Base-by-base conservation (phyloP, 2,888 invertebrate genomes). In the Boloria euphrosyne region DNA sequence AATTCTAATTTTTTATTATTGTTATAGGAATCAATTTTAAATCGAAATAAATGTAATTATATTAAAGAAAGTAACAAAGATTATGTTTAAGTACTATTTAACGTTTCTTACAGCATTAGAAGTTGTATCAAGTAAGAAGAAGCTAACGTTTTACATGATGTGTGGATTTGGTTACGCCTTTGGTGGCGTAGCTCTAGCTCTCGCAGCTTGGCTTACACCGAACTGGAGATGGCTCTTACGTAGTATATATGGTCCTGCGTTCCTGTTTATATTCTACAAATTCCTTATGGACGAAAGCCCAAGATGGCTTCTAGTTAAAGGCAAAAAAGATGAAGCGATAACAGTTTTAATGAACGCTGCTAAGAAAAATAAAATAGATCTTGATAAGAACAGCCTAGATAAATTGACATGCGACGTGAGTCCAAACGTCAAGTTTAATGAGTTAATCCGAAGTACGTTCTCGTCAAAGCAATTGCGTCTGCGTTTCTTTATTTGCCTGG, bases 301-400 rank as follows among this genome's bases (percentile, higher is more conserved):
- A n/a, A 92, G 97, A 77, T 97, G 97, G 97, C 89, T 96, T 4
- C 83, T 96, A n/a, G 94, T 94, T 18, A 95, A 95, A 80, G 94
- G 95, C 4, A 93, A 93, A 70, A 93, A 93, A 67, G 93, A 94
- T 0, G 90, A 95, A 77, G 96, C 96, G 0, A 90, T 94, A 67
- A 80, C 79, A 2, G 93, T 95, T n/a, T 81, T 96, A 53, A 85
- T 92, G 14, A 94, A 93, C 73, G 94, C 95, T 17, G 94, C 96
- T 0, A 89, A 88, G 63, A 80, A 74, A 22, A 90, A 88, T 59
- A 86, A 87, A 59, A 75, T 87, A 0, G 74, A 81, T 43, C 16
- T 91, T 0, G 85, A 90, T 6, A 77, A 76, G 61, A 76, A 74
- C 3, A 67, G 73, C 1, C 62, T 90, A 4, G 81, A 85, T 4